These are phyloP conservation scores for Drosophila atroscutellata DNA, from an alignment of 2,888 invertebrate genomes.

Conservation along the genomic window DNA sequence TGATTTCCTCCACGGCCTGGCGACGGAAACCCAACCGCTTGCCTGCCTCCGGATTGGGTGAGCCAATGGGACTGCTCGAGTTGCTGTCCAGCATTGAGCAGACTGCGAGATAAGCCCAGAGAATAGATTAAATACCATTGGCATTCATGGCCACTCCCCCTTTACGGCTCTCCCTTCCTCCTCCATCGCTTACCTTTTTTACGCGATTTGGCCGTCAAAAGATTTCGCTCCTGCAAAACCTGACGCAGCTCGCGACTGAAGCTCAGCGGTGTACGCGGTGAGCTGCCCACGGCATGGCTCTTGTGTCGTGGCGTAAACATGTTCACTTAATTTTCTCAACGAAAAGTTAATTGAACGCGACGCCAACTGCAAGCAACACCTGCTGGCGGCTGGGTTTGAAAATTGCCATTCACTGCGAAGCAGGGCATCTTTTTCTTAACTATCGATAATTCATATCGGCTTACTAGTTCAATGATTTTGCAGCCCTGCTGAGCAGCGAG, in stretches of 20 bases:
- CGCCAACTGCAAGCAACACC: conserved; percentile 60
- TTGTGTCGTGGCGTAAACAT: conserved; percentile 81
- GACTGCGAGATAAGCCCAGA: conserved; percentile 80
- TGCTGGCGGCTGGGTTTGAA: conserved; percentile 69
- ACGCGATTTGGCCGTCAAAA: conserved; percentile 87
- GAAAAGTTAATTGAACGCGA: conserved; percentile 52
- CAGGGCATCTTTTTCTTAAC: neutral
- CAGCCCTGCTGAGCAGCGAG: neutral
- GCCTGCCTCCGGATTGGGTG: conserved; percentile 79
- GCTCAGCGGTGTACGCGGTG: conserved; percentile 85
- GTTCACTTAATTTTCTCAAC: conserved; percentile 25
- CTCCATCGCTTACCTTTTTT: conserved; percentile 85
- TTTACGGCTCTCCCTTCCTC: neutral
- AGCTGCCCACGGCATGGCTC: conserved; percentile 32
- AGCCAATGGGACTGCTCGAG: conserved; percentile 60
- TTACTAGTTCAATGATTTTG: neutral
- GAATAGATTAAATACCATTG: neutral
- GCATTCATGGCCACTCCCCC: neutral
- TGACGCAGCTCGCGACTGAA: conserved; percentile 87
- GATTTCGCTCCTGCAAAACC: conserved; percentile 87
- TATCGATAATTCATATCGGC: neutral
- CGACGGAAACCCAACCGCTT: conserved; percentile 83
- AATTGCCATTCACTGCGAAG: conserved; percentile 33
- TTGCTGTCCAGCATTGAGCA: conserved; percentile 86
- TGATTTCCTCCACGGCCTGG: conserved; percentile 89